Conservation (phyloP, 2,888 invertebrate genomes). For the Tineola bisselliella region DNA sequence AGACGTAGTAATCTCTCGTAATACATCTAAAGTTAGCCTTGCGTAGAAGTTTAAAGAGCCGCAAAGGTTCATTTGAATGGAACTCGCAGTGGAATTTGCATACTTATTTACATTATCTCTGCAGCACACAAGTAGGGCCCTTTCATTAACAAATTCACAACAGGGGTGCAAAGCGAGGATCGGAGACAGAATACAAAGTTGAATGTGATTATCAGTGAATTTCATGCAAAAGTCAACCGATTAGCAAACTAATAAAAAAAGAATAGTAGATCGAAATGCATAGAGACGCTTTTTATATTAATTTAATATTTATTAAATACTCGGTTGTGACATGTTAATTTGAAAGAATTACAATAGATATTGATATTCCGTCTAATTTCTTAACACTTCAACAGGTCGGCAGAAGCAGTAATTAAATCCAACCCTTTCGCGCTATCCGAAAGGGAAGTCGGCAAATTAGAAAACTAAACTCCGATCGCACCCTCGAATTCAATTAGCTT, state of each 20-base stretch:
- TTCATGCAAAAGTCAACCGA: slow-evolving; percentile 46
- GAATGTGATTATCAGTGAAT: slow-evolving; percentile 55
- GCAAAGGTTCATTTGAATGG: slow-evolving; percentile 63
- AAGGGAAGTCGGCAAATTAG: slow-evolving; percentile 64
- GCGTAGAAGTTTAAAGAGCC: slow-evolving; percentile 56
- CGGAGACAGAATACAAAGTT: slow-evolving; percentile 55
- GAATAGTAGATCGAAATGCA: slow-evolving; percentile 11
- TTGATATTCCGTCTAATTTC: background rate
- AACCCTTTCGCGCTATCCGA: slow-evolving; percentile 55
- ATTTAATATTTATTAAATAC: background rate
- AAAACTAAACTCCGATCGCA: slow-evolving; percentile 66
- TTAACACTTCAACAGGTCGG: slow-evolving; percentile 22
- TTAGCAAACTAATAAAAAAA: slow-evolving; percentile 44
- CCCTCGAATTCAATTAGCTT: slow-evolving; percentile 65
- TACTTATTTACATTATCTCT: slow-evolving; percentile 68
- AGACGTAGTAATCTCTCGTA: slow-evolving; percentile 19
- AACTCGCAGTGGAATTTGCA: slow-evolving; percentile 63
- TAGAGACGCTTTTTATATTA: background rate
- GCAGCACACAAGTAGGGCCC: slow-evolving; percentile 63
- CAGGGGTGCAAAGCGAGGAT: slow-evolving; percentile 37
- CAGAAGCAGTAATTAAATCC: slow-evolving; percentile 58
- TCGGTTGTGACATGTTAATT: too few relatives aligned
- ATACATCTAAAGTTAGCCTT: slow-evolving; percentile 36
- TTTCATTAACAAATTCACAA: slow-evolving; percentile 65
- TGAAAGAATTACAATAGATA: background rate